phyloP scores from a whole-genome alignment of 2,888 invertebrate genomes.

The Trissolcus japonicus region DNA sequence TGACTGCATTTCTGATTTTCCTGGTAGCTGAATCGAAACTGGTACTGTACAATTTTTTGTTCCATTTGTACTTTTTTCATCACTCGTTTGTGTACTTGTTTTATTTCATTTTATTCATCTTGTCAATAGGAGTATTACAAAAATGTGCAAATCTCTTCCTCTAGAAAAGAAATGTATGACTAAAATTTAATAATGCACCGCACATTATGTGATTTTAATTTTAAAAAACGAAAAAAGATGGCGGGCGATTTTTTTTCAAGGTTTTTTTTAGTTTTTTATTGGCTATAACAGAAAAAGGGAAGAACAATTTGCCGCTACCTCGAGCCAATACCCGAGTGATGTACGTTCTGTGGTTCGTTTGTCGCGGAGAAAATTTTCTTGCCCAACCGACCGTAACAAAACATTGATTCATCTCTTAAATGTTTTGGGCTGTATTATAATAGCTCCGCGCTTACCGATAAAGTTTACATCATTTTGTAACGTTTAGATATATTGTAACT shows the following conservation, averaged over 20 bases:
- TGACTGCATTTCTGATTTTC: constrained; percentile 20
- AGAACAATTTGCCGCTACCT: constrained; percentile 27
- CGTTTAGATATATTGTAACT: constrained; percentile 49
- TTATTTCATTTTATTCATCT: background rate
- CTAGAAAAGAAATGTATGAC: constrained; percentile 10
- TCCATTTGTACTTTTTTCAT: constrained; percentile 16
- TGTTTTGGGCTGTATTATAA: constrained; percentile 33
- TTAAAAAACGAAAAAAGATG: background rate
- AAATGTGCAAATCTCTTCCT: background rate
- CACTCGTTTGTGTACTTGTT: background rate
- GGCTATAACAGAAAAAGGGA: background rate
- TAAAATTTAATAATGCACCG: constrained; percentile 22
- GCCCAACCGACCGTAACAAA: constrained; percentile 23
- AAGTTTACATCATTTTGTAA: constrained; percentile 51
- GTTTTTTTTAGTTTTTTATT: no score
- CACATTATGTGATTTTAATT: constrained; percentile 11
- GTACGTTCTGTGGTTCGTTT: constrained; percentile 18
- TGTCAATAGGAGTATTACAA: no score
- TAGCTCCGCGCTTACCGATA: constrained; percentile 31
- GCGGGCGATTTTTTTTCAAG: background rate
- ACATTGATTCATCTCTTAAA: constrained; percentile 37
- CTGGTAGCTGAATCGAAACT: constrained; percentile 3
- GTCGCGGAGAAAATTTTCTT: constrained; percentile 15
- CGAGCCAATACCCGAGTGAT: constrained; percentile 19
- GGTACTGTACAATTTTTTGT: constrained; percentile 14